Evolutionary conservation across 2,113 vertebrate species (phyloP).

Genomic region (Centropus unirufus): DNA sequence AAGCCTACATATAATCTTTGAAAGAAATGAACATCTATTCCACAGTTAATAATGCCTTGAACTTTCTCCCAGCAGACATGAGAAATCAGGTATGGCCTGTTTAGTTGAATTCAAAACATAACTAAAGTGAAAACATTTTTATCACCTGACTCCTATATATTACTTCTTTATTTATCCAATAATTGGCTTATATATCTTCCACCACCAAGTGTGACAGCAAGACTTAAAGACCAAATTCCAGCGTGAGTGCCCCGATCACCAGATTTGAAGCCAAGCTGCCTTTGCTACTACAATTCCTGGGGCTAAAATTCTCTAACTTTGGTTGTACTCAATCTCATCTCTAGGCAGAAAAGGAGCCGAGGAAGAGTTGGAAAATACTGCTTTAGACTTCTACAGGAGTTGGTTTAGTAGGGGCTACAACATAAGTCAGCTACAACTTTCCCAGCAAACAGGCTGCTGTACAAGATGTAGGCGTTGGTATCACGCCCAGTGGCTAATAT

Average conservation of each 20-base stretch:
- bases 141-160: background rate
- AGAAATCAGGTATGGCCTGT: background rate
- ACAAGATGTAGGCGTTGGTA: background rate
- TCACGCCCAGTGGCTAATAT: fast-evolving
- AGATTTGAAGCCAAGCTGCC: background rate
- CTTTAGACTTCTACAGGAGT: background rate
- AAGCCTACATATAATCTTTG: background rate
- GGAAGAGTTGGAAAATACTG: background rate
- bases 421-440: fast-evolving
- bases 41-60: background rate
- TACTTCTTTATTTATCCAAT: background rate
- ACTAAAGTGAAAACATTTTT: background rate
- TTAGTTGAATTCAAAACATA: background rate
- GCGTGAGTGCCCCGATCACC: background rate
- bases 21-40: background rate
- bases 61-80: background rate
- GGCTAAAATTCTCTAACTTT: background rate
- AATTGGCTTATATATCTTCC: background rate
- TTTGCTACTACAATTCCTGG: background rate
- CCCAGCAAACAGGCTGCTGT: background rate
- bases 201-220: background rate
- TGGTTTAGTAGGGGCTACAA: background rate
- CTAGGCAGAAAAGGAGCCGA: background rate
- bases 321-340: background rate
- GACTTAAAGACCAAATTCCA: background rate